Conservation (phyloP, 2,113 vertebrate species). For the Melanostigma gelatinosum region DNA sequence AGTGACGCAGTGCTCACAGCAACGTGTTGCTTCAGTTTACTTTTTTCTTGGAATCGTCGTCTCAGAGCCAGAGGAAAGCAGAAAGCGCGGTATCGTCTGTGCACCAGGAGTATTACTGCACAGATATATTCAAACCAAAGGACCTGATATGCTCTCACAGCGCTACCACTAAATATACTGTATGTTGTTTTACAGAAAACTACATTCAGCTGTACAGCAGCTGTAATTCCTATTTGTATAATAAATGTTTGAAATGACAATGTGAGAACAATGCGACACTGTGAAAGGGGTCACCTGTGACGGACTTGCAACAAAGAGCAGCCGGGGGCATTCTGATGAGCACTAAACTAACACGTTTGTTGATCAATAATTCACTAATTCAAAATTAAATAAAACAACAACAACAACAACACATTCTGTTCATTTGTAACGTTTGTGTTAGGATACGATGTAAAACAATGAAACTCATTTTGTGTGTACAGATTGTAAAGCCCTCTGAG, state of each 20-base stretch:
- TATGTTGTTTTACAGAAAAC: neutral
- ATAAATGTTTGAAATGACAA: neutral
- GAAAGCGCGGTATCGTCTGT: neutral
- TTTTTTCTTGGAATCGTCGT: neutral
- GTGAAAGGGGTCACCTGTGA: neutral
- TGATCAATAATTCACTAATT: neutral
- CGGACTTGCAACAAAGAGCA: too few relatives aligned
- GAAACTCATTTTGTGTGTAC: too few relatives aligned
- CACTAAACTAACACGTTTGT: too few relatives aligned
- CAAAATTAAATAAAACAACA: neutral
- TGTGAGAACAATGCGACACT: neutral
- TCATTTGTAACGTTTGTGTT: too few relatives aligned
- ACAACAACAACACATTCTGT: neutral
- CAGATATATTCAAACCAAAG: neutral
- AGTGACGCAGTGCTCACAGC: constrained; percentile 38
- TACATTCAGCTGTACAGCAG: neutral
- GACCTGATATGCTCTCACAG: neutral
- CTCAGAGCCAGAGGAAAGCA: constrained; percentile 4
- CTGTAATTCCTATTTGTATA: neutral
- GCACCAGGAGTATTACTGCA: neutral
- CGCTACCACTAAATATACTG: neutral
- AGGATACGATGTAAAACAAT: too few relatives aligned
- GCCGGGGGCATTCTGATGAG: too few relatives aligned
- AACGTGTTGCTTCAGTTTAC: constrained; percentile 37
- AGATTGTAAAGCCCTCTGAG: too few relatives aligned